phyloP scores from a whole-genome alignment of 2,888 invertebrate genomes.

The Cactoblastis cactorum region DNA sequence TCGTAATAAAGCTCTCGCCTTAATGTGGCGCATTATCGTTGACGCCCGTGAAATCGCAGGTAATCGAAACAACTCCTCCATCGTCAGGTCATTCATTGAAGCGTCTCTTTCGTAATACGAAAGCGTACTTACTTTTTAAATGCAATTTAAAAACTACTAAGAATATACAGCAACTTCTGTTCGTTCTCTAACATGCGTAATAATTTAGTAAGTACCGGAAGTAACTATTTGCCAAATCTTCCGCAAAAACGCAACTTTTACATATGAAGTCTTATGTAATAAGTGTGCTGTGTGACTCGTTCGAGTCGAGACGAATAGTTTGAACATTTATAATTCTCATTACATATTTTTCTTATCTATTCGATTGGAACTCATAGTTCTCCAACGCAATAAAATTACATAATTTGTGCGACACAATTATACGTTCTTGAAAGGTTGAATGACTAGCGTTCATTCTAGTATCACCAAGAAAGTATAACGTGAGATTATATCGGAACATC shows the following conservation, averaged over 20 bases:
- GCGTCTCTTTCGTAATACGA: constrained; percentile 69
- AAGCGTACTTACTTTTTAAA: constrained; percentile 50
- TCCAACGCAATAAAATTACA: constrained; percentile 12
- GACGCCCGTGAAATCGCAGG: constrained; percentile 35
- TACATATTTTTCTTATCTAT: not conserved
- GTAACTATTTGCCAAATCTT: constrained; percentile 31
- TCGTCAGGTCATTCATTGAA: constrained; percentile 58
- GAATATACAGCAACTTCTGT: not conserved
- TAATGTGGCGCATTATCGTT: constrained; percentile 48
- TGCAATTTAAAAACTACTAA: constrained; percentile 15
- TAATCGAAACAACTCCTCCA: constrained; percentile 54
- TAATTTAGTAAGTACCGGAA: constrained; percentile 34
- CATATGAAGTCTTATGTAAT: constrained; percentile 43
- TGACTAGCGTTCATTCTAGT: constrained; percentile 12
- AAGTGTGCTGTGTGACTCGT: constrained; percentile 29
- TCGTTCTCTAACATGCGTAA: constrained; percentile 12
- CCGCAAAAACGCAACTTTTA: constrained; percentile 35
- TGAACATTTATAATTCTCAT: constrained; percentile 16
- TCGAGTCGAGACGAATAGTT: constrained; percentile 34
- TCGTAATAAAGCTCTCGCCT: constrained; percentile 41
- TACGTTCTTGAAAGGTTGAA: constrained; percentile 2
- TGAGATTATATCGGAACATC: constrained; percentile 23
- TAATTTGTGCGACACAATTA: not conserved
- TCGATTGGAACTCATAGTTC: not conserved
- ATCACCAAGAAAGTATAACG: constrained; percentile 24